Evolutionary conservation across 2,888 invertebrate species (phyloP).

Genomic region (Apamea epomidion): DNA sequence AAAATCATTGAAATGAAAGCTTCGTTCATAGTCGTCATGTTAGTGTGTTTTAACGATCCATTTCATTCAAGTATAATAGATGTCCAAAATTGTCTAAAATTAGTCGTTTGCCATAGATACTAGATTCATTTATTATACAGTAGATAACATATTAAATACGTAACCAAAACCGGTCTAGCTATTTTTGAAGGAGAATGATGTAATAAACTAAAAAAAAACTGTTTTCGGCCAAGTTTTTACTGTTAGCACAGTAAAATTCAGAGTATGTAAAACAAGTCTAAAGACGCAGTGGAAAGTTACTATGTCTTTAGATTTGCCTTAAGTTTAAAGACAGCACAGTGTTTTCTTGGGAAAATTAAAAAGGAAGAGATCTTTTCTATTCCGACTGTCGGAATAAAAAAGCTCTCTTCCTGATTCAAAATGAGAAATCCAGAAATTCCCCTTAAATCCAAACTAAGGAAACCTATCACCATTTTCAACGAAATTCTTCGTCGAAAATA

Average conservation of each 20-base stretch:
- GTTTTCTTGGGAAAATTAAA: background rate
- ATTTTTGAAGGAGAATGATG: slow-evolving; percentile 3
- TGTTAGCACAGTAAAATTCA: background rate
- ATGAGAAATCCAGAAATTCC: background rate
- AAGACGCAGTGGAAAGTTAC: background rate
- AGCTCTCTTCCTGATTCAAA: background rate
- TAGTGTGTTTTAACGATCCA: background rate
- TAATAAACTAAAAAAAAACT: background rate
- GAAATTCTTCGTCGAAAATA: background rate
- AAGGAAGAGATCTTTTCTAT: too few relatives aligned
- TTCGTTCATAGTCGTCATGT: background rate
- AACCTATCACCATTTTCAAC: background rate
- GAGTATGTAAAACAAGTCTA: background rate
- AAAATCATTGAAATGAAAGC: background rate
- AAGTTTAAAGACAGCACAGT: background rate
- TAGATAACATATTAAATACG: background rate
- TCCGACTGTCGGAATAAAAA: background rate
- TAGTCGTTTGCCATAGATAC: background rate
- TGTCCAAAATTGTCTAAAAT: background rate
- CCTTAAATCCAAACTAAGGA: background rate
- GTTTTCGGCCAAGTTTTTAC: background rate
- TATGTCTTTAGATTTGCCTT: too few relatives aligned
- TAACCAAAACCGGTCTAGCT: background rate
- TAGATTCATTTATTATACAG: background rate
- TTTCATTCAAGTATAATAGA: background rate